Conservation (phyloP, 2,888 invertebrate species). For the Synergus umbraculus region DNA sequence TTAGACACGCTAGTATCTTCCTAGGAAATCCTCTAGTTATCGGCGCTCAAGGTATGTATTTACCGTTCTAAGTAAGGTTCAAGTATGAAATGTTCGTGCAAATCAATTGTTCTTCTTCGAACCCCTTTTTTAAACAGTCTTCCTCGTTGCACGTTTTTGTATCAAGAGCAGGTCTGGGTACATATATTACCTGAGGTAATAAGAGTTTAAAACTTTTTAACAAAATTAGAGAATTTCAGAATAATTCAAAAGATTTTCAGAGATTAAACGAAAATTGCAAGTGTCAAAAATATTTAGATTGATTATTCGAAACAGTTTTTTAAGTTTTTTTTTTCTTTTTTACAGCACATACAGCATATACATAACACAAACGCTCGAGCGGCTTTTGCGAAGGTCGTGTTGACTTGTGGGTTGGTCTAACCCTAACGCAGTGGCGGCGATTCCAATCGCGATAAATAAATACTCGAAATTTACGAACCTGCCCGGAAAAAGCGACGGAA, state of each 20-base stretch:
- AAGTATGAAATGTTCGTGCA: conserved; percentile 35
- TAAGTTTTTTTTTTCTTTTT: no score
- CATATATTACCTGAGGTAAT: no score
- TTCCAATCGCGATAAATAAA: conserved; percentile 66
- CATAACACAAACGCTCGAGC: neutral
- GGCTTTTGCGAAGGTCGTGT: conserved; percentile 3
- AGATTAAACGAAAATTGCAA: no score
- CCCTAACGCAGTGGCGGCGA: conserved; percentile 55
- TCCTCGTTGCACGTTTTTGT: neutral
- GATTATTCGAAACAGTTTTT: neutral
- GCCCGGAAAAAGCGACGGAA: conserved; percentile 63
- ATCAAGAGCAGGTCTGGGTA: neutral
- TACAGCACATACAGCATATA: neutral
- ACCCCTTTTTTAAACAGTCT: conserved; percentile 21
- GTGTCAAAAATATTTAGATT: no score
- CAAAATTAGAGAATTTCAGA: no score
- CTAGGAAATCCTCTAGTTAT: conserved; percentile 78
- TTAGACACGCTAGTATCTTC: conserved; percentile 80
- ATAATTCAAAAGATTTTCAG: no score
- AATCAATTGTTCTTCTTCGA: conserved; percentile 41
- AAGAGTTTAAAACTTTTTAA: no score
- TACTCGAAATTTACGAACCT: conserved; percentile 66
- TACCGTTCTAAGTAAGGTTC: conserved; percentile 37
- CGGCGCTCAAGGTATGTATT: conserved; percentile 69
- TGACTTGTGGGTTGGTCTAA: conserved; percentile 6